A percentile compares a stretch with the other conserved stretches of the same genome.
Evolutionary conservation across 2,888 invertebrate species (phyloP).

Genomic region (Zelleria hepariella): DNA sequence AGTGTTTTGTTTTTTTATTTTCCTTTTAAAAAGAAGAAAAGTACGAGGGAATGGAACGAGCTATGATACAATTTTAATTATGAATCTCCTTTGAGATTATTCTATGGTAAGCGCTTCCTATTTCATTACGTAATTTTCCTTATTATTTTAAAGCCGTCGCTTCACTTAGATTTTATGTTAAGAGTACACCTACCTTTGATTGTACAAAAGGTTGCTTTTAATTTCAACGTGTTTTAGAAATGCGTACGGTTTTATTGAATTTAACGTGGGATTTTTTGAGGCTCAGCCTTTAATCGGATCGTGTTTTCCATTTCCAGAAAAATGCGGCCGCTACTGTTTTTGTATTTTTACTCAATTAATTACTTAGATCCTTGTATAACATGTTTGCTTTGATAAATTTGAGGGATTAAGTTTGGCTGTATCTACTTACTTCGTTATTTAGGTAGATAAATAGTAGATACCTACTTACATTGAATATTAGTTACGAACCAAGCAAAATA

Average conservation of each 20-base stretch:
- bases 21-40: background rate
- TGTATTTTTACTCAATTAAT: background rate
- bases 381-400: no score
- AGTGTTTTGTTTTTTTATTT: background rate
- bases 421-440: no score
- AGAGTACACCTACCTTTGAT: no score
- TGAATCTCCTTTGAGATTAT: slow-evolving; percentile 2
- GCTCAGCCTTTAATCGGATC: background rate
- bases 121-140: background rate
- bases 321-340: background rate
- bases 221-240: background rate
- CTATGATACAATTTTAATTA: background rate
- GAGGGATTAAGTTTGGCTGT: no score
- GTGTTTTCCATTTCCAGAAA: background rate
- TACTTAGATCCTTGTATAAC: no score
- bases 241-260: background rate
- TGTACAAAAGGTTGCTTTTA: background rate
- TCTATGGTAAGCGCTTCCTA: slow-evolving; percentile 1
- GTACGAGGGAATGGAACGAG: background rate
- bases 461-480: no score
- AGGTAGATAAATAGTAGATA: no score
- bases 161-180: background rate
- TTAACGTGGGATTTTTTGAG: background rate
- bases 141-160: background rate
- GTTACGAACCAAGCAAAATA: no score